Percentiles rank a stretch among this genome's conserved stretches.
phyloP scores from a whole-genome alignment of 2,888 invertebrate genomes.

The Mantis religiosa region DNA sequence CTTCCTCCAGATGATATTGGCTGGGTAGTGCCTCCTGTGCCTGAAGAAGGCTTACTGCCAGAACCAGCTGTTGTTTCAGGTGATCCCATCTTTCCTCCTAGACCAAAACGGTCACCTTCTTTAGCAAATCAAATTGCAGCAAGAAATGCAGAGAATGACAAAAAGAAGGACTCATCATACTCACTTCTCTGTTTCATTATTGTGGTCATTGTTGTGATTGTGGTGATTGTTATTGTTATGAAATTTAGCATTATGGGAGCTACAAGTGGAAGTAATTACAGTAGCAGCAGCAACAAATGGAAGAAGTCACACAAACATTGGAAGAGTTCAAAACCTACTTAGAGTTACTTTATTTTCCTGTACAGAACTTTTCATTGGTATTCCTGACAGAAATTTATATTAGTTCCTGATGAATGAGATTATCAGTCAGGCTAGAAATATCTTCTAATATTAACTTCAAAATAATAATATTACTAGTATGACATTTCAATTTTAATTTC shows the following conservation, averaged over 20 bases:
- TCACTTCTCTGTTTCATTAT: neutral
- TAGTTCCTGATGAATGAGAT: too few relatives aligned
- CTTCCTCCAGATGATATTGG: neutral
- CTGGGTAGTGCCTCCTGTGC: neutral
- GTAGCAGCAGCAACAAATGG: neutral
- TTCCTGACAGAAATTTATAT: too few relatives aligned
- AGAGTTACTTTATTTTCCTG: neutral
- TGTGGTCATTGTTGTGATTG: neutral
- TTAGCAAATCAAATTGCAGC: neutral
- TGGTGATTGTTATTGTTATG: neutral
- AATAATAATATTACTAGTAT: too few relatives aligned
- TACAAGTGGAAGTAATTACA: neutral
- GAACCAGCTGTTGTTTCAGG: neutral
- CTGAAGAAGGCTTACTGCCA: neutral
- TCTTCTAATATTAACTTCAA: too few relatives aligned
- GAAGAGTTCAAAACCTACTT: neutral
- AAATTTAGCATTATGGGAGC: neutral
- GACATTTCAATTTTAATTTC: too few relatives aligned
- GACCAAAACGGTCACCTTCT: neutral
- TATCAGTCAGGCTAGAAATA: too few relatives aligned
- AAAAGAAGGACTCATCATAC: neutral
- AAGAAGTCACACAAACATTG: neutral
- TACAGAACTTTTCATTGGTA: too few relatives aligned
- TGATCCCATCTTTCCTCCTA: neutral
- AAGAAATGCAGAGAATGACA: neutral